Base-by-base conservation (phyloP, 1,140 invertebrate species). In the Diorhabda carinulata region DNA sequence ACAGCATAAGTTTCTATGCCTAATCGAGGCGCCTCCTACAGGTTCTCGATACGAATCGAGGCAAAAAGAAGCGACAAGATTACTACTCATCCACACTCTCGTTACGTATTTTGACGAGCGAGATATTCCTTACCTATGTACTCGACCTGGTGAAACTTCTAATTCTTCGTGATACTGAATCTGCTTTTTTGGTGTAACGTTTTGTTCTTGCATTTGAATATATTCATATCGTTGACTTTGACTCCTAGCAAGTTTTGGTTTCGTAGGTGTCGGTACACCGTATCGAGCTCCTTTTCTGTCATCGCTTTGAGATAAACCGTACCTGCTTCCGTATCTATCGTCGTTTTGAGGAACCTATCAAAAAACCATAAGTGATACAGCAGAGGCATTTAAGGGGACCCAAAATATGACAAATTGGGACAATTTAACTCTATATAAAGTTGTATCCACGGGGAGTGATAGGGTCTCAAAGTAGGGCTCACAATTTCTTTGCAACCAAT, bases 121-220 rank as follows among this genome's bases (percentile, higher is more conserved):
- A 25, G 25, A 25, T 25, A 25, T 68, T 40, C 71, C 62, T 8
- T 8, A 52, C 47, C 47, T 52, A 41, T 74, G 68, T 7, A 74
- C 62, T 9, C 70, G 47, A 8, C 86, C 86, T 67, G 88, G 87
- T 4, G 86, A 85, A 64, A 85, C 85, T 72, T 87, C 86, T 4
- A 88, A 84, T 8, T 87, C 86, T 78, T 87, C 86, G 67, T 81
- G 81, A 68, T 70, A 68, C 41, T 67, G 64, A 25, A 25, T 25
- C 6, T 57, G 61, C 7, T 72, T 69, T 43, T 70, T 74, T 8
- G 66, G 72, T 9, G 64, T 68, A 42, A 56, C 59, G 5, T 59
- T 68, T 47, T 78, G 77, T 70, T 78, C 74, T 61, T 77, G 71
- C 76, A 81, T 76, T 64, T 83, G 81, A 40, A 86, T 85, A 6